Conservation (phyloP, 2,797 vertebrate species). For the Peromyscus attwateri region DNA sequence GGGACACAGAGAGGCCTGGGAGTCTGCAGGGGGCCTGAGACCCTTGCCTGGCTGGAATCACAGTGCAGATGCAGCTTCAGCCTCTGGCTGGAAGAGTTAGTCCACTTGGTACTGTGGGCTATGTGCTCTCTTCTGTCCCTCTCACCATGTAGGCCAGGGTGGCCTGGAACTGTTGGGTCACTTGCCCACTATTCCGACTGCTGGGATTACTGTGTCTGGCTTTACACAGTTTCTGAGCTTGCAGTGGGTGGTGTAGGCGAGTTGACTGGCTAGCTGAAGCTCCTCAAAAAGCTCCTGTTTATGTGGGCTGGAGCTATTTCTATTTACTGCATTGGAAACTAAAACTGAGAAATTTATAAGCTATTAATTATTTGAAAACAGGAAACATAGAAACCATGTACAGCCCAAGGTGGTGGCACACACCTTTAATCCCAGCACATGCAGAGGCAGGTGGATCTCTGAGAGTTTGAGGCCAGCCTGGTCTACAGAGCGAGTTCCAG, state of each 20-base stretch:
- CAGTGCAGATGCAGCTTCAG: neutral
- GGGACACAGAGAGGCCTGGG: neutral
- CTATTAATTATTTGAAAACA: neutral
- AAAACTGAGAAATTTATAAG: constrained; percentile 22
- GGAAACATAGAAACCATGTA: neutral
- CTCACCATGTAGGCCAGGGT: neutral
- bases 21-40: neutral
- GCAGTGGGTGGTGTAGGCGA: neutral
- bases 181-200: neutral
- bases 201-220: neutral
- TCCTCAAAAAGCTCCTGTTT: constrained; percentile 4
- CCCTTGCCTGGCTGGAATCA: neutral
- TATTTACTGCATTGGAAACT: constrained; percentile 2
- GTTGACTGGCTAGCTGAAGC: neutral
- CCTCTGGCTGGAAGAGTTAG: neutral
- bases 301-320: neutral
- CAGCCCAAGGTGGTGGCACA: neutral
- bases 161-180: neutral
- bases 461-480: neutral
- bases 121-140: neutral
- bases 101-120: neutral
- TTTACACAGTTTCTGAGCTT: neutral
- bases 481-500: neutral
- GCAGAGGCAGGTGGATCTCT: no score
- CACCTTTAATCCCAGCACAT: neutral